A percentile compares a stretch with the other conserved stretches of the same genome.
Conservation (phyloP, 2,113 vertebrate genomes). For the Anser cygnoides region DNA sequence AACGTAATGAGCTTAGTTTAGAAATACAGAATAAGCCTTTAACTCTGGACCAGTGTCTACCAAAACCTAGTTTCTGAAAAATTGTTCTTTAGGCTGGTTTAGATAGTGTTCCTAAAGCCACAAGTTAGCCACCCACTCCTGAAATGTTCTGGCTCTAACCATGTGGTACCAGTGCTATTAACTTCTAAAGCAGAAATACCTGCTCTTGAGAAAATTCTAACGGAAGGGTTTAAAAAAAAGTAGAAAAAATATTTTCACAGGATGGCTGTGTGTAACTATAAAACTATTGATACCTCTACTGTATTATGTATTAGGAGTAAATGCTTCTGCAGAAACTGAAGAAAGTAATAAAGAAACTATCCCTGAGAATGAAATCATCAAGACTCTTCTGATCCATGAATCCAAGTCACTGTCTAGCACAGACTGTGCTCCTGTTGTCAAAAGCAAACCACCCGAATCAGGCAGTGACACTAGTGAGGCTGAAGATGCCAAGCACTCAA, state of each 20-base stretch:
- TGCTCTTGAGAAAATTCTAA: background rate
- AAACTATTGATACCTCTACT: background rate
- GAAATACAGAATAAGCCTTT: background rate
- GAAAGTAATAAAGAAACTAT: background rate
- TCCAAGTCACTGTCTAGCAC: background rate
- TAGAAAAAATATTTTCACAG: background rate
- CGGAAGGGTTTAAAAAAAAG: background rate
- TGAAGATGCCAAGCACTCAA: background rate
- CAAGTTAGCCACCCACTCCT: background rate
- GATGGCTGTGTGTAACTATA: background rate
- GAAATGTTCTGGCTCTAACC: background rate
- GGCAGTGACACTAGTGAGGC: constrained; percentile 11
- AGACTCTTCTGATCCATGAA: constrained; percentile 69
- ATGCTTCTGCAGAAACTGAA: background rate
- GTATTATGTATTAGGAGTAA: background rate
- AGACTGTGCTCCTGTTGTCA: background rate
- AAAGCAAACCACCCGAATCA: background rate
- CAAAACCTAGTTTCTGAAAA: background rate
- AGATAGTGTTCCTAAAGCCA: background rate
- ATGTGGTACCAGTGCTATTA: background rate
- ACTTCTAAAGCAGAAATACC: background rate
- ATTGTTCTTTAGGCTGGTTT: background rate
- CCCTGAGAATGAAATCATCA: constrained; percentile 58
- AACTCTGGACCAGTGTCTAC: background rate
- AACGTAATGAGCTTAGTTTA: background rate